Conservation (phyloP, 2,113 vertebrate species). For the Mungos mungo region DNA sequence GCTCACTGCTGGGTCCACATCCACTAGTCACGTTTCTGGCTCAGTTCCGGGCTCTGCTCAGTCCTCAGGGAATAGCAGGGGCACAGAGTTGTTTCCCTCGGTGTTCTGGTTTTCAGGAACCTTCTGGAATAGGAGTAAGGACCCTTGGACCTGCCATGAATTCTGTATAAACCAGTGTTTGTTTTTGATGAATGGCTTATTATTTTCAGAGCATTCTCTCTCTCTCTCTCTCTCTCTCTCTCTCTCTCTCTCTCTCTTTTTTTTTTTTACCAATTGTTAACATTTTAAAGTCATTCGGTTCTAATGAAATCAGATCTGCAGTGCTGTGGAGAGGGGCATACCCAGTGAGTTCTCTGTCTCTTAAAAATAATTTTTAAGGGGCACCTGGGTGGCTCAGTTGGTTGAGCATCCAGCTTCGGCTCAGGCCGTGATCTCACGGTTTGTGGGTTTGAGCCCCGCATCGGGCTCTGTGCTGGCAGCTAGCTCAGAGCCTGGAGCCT, state of each 20-base stretch:
- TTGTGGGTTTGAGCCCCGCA: too few relatives aligned
- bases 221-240: too few relatives aligned
- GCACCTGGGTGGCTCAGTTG: too few relatives aligned
- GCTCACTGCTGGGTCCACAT: not conserved
- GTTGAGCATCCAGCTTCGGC: too few relatives aligned
- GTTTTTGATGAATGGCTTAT: not conserved
- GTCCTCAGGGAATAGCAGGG: not conserved
- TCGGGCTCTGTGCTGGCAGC: too few relatives aligned
- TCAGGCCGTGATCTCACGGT: too few relatives aligned
- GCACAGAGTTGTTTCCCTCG: not conserved
- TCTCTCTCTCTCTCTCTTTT: not conserved
- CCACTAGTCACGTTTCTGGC: not conserved
- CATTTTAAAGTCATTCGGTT: slow-evolving; percentile 30
- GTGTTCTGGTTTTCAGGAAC: not conserved
- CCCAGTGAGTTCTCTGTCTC: not conserved
- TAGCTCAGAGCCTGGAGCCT: too few relatives aligned
- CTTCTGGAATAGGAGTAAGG: not conserved
- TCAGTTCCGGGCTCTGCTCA: not conserved
- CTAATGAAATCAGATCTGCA: not conserved
- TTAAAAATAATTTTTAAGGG: not conserved
- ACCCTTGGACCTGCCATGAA: not conserved
- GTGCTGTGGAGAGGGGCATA: not conserved
- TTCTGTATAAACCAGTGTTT: not conserved
- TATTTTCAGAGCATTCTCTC: not conserved
- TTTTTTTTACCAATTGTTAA: not conserved